A percentile compares a stretch with the other conserved stretches of the same genome.
Evolutionary conservation across 2,113 vertebrate genomes (phyloP).

Genomic region (Cercocebus atys): DNA sequence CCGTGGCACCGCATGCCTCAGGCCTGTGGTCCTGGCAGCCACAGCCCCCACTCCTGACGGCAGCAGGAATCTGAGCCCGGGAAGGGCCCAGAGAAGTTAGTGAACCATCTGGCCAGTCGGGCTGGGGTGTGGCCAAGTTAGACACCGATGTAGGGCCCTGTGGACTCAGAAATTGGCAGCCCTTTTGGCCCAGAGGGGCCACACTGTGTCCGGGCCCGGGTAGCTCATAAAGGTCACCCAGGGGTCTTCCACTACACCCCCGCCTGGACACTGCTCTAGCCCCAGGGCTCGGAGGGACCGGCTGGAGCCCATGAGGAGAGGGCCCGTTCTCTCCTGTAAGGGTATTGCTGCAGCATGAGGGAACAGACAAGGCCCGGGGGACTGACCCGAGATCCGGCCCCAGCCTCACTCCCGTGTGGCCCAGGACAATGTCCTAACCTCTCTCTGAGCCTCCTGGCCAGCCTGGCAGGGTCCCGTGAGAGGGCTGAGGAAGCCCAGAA

Average conservation of each 20-base stretch:
- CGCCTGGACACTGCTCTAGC: fast-evolving
- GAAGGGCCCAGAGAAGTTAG: background rate
- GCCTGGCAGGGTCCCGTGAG: background rate
- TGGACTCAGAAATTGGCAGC: background rate
- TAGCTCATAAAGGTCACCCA: background rate
- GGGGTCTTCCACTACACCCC: background rate
- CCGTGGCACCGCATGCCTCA: background rate
- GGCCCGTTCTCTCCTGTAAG: fast-evolving
- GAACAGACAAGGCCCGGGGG: background rate
- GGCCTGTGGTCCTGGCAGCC: background rate
- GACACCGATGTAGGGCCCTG: background rate
- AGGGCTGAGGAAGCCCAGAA: fast-evolving
- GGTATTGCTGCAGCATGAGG: fast-evolving
- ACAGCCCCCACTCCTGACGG: background rate
- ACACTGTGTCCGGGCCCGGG: background rate
- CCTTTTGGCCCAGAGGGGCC: fast-evolving
- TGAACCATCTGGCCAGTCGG: background rate
- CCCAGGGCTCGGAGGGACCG: fast-evolving
- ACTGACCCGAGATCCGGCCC: background rate
- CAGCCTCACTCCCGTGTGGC: background rate
- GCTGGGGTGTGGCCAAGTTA: background rate
- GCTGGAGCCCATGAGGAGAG: fast-evolving
- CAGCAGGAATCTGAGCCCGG: background rate
- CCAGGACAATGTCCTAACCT: background rate
- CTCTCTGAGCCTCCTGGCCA: background rate